These are phyloP conservation scores for Agrochola lychnidis DNA, from an alignment of 2,888 invertebrate species.

Conservation along the genomic window DNA sequence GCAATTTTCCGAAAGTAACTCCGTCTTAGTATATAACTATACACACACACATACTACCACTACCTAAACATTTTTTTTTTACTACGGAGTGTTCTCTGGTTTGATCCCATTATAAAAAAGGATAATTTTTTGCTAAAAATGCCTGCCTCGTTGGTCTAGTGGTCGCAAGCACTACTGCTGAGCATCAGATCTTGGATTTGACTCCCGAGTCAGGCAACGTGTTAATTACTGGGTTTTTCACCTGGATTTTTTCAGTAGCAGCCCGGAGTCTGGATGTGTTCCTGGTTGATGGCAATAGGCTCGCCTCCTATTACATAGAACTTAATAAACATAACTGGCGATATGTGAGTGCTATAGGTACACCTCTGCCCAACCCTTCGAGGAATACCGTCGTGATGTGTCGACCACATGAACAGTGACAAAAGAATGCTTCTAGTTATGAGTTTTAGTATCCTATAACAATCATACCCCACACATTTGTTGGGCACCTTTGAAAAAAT, in stretches of 20 bases:
- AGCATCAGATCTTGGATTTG: background rate
- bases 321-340: background rate
- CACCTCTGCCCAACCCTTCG: background rate
- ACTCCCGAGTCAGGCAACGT: background rate
- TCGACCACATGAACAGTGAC: background rate
- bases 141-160: background rate
- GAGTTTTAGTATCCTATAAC: background rate
- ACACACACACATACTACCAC: background rate
- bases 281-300: background rate
- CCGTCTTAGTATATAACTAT: background rate
- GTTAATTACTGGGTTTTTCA: background rate
- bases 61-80: background rate
- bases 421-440: background rate
- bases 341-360: too few species aligned
- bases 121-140: background rate
- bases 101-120: background rate
- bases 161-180: background rate
- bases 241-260: background rate
- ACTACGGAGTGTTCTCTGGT: background rate
- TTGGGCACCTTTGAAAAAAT: background rate
- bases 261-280: background rate
- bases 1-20: background rate
- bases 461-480: slow-evolving; percentile 2
- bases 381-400: background rate
- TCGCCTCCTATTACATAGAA: background rate